Base-by-base conservation (phyloP, 2,113 vertebrate species). In the Pagrus major region DNA sequence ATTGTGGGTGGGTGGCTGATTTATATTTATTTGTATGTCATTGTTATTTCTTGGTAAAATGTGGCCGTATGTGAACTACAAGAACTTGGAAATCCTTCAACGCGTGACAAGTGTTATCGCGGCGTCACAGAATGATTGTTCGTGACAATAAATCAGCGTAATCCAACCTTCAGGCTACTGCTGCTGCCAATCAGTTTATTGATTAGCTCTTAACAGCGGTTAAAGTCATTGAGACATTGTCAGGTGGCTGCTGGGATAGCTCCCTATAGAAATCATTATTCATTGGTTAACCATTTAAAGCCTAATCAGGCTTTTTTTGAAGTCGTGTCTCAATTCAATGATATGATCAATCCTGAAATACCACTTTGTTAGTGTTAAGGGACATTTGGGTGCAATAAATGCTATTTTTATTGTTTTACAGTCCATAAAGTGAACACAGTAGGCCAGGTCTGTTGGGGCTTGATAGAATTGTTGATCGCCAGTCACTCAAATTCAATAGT, bases 121-220 rank as follows among this genome's bases (percentile, higher is more conserved):
- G 64, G 39, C 6, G 4, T 11, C 23, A 29, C 63, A 42, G 41
- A 73, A n/a, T n/a, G 60, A 77, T 46, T 31, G 23, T 27, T 41
- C 37, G 29, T 58, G 76, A 84, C 71, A 89, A 86, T 78, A 80
- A 90, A 69, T 25, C 9, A 14, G 67, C 12, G 11, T 67, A 78
- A 78, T 80, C 69, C 51, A 69, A 84, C 73, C 80, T 75, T 75
- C 49, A 59, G 80, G 78, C 73, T 9, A 33, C 31, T 10, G 51
- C 42, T 64, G 25, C 73, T 58, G 25, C 76, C 74, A 63, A 82
- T 88, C 79, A 25, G 27, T 79, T 68, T 88, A 92, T 90, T 84
- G 90, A 93, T 90, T 46, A 20, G 63, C 74, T 59, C 65, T 85
- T 81, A 88, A 72, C 66, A 52, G 80, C 76, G 64, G 68, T 78